These are phyloP conservation scores for Agrotis clavis DNA, from an alignment of 2,888 invertebrate species.

Conservation along the genomic window DNA sequence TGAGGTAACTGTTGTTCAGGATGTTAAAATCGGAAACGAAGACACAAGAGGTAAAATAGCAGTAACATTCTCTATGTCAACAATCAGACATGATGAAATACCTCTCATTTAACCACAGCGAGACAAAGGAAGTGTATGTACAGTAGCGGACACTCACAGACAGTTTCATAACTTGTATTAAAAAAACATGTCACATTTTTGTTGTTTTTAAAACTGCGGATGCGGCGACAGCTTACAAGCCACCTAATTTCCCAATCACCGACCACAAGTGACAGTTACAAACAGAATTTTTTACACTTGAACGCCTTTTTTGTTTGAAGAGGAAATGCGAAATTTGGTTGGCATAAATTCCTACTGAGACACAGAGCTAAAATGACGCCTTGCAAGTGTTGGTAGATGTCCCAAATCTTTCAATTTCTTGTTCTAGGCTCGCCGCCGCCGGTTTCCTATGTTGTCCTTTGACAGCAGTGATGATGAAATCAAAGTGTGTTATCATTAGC, in stretches of 20 bases:
- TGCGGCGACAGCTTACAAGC: conserved; percentile 29
- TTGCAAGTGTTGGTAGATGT: too few relatives aligned
- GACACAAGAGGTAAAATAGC: neutral
- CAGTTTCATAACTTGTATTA: conserved; percentile 9
- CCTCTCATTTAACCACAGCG: conserved; percentile 1
- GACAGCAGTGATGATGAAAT: too few relatives aligned
- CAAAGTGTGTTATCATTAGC: neutral
- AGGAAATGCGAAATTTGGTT: conserved; percentile 52
- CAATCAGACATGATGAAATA: conserved; percentile 18
- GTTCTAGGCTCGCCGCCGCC: too few relatives aligned
- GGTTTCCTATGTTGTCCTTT: too few relatives aligned
- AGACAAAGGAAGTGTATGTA: conserved; percentile 24
- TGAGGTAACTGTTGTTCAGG: neutral
- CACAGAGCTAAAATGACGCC: neutral
- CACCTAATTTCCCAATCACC: conserved; percentile 30
- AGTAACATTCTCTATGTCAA: conserved; percentile 22
- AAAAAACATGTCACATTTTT: conserved; percentile 5
- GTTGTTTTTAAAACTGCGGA: conserved; percentile 9
- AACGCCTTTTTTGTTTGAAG: conserved; percentile 46
- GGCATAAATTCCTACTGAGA: neutral
- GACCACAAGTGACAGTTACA: conserved; percentile 18
- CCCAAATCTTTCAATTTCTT: too few relatives aligned
- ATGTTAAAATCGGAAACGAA: neutral
- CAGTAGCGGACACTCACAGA: neutral
- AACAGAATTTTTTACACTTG: conserved; percentile 29